Evolutionary conservation across 2,113 vertebrate genomes (phyloP).

Genomic region (Uria lomvia): DNA sequence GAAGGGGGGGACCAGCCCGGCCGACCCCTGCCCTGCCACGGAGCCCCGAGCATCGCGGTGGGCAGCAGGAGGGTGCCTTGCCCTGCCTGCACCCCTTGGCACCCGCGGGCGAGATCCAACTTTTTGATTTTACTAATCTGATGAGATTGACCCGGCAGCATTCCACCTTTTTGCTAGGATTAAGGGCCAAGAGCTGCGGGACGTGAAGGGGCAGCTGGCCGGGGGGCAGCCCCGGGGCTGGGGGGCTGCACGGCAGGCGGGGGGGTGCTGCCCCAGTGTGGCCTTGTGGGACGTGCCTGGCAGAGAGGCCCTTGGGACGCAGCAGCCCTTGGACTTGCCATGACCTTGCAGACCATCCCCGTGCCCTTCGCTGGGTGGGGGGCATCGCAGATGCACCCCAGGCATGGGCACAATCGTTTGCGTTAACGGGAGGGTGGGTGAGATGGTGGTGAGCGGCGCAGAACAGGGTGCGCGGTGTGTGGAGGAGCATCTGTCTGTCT

Average conservation of each 20-base stretch:
- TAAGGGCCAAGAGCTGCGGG: background rate
- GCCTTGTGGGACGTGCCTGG: fast-evolving
- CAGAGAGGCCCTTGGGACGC: fast-evolving
- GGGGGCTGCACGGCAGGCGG: fast-evolving
- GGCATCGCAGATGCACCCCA: fast-evolving
- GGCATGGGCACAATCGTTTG: background rate
- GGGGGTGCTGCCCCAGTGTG: background rate
- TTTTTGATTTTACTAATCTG: background rate
- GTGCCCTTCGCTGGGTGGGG: background rate
- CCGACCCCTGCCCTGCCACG: background rate
- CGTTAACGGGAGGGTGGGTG: fast-evolving
- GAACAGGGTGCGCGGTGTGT: background rate
- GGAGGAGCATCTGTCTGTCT: background rate
- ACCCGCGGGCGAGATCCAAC: background rate
- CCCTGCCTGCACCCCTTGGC: background rate
- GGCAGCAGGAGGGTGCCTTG: background rate
- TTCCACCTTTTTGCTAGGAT: background rate
- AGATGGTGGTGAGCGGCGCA: fast-evolving
- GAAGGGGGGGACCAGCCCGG: background rate
- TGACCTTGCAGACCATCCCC: background rate
- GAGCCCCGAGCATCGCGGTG: background rate
- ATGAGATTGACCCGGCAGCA: fast-evolving
- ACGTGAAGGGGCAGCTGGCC: background rate
- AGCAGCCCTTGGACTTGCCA: background rate
- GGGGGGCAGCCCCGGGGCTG: background rate